Percentiles rank a stretch among this genome's conserved stretches.
Evolutionary conservation across 2,888 invertebrate genomes (phyloP).

Genomic region (Rhynchonema sp.): DNA sequence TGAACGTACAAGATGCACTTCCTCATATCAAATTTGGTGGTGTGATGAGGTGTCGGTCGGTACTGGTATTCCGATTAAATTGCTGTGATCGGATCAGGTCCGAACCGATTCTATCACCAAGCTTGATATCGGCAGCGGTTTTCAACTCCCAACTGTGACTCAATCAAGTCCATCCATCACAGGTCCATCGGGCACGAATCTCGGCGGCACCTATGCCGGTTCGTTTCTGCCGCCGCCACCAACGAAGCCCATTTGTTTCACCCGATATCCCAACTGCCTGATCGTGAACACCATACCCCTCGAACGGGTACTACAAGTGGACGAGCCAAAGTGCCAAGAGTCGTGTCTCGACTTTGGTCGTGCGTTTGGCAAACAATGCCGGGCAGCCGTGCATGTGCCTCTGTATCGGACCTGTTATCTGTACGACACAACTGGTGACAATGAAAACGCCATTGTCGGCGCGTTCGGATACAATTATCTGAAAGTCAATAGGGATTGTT

Average conservation of each 20-base stretch:
- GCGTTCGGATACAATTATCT: constrained; percentile 2
- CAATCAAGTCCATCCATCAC: too few species aligned
- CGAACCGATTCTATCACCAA: too few species aligned
- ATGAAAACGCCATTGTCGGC: not conserved
- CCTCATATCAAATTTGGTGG: too few species aligned
- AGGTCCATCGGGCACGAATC: too few species aligned
- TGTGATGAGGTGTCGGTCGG: too few species aligned
- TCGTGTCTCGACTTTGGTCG: not conserved
- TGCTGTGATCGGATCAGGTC: too few species aligned
- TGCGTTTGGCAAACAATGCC: not conserved
- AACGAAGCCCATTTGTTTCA: constrained; percentile 1
- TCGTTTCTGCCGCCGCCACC: not conserved
- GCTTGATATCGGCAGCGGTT: too few species aligned
- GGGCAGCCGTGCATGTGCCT: not conserved
- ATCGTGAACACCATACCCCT: not conserved
- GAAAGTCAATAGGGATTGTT: not conserved
- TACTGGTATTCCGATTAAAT: too few species aligned
- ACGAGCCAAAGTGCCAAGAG: not conserved
- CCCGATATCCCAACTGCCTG: not conserved
- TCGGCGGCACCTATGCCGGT: too few species aligned
- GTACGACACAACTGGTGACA: not conserved
- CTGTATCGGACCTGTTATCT: not conserved
- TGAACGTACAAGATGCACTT: too few species aligned
- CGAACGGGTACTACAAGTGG: not conserved
- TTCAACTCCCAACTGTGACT: too few species aligned